Base-by-base conservation (phyloP, 2,113 vertebrate genomes). In the Stegastes partitus region DNA sequence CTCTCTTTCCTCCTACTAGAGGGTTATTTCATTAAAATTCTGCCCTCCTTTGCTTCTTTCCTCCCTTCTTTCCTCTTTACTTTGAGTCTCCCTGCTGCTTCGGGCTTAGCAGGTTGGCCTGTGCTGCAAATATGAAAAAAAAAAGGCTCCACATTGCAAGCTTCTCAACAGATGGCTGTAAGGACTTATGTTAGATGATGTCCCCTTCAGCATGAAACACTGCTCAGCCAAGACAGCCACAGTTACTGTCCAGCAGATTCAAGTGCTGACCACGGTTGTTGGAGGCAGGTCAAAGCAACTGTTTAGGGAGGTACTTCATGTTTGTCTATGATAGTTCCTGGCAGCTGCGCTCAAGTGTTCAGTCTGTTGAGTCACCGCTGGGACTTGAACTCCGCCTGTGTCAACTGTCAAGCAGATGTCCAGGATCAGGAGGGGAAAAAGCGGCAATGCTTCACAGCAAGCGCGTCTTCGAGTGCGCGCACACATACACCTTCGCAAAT, bases 341-440 rank as follows among this genome's bases (percentile, higher is more conserved):
- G 81, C 89, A 92, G 85, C 85, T 77, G 81, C 28, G 18, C 79
- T 86, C 58, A 57, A 91, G 77, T 64, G 82, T 82, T 87, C 71
- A 55, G 83, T 71, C 83, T 81, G 91, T 67, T 56, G 63, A 75
- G 84, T 74, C 83, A 62, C 84, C 68, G 3, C 12, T 15, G 85
- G 87, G 83, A 85, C 72, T 65, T 42, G 28, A 84, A 76, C 80
- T 74, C 61, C n/a, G 42, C 63, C 47, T 54, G 77, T 84, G 84
- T 90, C 81, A 87, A 87, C 73, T 45, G 83, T 78, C 82, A 69
- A 81, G 78, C 87, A 87, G 87, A 83, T 92, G 86, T 89, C 83
- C 74, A 28, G 59, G 69, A 89, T 86, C 75, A 59, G 69, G 56
- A 66, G 56, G 77, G 68, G 68, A 67, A 80, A 66, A 73, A 75